phyloP scores from a whole-genome alignment of 2,888 invertebrate species.

The Allygus modestus region DNA sequence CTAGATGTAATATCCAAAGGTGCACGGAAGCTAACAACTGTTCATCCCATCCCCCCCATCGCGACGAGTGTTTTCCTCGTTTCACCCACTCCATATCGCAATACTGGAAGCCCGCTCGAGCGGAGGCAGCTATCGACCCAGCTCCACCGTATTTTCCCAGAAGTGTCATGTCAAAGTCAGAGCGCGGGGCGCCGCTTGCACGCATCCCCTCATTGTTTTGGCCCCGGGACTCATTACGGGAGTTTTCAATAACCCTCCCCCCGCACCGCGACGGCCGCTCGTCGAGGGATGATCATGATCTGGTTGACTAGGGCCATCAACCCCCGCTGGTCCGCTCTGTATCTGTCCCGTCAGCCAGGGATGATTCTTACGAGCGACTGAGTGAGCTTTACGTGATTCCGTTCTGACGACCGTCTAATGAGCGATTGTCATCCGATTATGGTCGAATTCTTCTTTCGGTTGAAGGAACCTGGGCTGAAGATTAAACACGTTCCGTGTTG shows the following conservation, averaged over 20 bases:
- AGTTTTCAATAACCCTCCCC: constrained; percentile 11
- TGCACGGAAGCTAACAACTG: too few species aligned
- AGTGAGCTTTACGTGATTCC: neutral
- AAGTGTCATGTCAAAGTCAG: constrained; percentile 45
- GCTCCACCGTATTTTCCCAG: constrained; percentile 19
- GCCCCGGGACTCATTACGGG: constrained; percentile 9
- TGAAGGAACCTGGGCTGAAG: too few species aligned
- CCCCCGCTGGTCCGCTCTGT: neutral
- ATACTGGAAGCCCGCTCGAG: too few species aligned
- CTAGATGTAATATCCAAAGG: too few species aligned
- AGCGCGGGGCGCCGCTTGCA: neutral
- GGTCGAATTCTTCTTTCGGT: too few species aligned
- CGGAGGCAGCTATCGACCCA: constrained; percentile 11
- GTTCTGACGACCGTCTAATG: neutral
- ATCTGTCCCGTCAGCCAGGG: neutral
- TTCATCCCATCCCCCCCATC: too few species aligned
- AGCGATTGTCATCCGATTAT: neutral
- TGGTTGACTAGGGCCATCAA: neutral
- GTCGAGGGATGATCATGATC: constrained; percentile 18
- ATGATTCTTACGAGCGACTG: neutral
- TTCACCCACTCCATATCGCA: too few species aligned
- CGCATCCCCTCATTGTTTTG: constrained; percentile 23
- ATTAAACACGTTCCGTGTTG: too few species aligned
- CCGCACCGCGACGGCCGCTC: neutral
- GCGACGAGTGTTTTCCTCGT: too few species aligned